These are phyloP conservation scores for Lagodon rhomboides DNA, from an alignment of 2,797 vertebrate species.

Conservation along the genomic window DNA sequence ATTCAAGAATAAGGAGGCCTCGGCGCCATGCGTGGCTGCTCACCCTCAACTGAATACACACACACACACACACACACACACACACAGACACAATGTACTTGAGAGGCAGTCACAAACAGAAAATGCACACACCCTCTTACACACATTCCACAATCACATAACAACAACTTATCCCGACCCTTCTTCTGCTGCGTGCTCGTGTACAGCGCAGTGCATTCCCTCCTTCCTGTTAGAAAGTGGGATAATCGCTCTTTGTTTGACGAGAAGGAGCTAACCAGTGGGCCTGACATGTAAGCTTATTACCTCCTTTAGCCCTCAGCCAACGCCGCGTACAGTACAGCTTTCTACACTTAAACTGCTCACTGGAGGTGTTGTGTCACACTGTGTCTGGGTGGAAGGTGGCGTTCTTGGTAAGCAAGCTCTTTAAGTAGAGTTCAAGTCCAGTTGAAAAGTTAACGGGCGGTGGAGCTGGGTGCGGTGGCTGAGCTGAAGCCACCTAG, in stretches of 20 bases:
- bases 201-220: conserved; percentile 80
- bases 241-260: conserved; percentile 94
- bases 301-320: conserved; percentile 77
- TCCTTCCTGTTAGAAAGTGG: conserved; percentile 78
- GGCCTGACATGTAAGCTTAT: conserved; percentile 92
- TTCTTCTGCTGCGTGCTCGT: conserved; percentile 74
- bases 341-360: conserved; percentile 50
- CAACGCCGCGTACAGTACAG: conserved; percentile 37
- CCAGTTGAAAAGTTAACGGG: conserved; percentile 14
- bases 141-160: conserved; percentile 64
- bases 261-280: conserved; percentile 84
- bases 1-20: conserved; percentile 74
- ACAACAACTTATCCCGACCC: conserved; percentile 55
- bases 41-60: conserved; percentile 55
- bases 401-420: background rate
- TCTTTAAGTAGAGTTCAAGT: conserved; percentile 27
- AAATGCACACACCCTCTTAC: conserved; percentile 42
- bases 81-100: conserved; percentile 41
- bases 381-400: conserved; percentile 33
- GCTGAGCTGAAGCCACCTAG: background rate
- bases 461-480: too few relatives aligned
- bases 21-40: conserved; percentile 72
- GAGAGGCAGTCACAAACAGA: conserved; percentile 49
- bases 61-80: conserved; percentile 10
- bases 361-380: conserved; percentile 55